Conservation (phyloP, 2,113 vertebrate species). For the Tichodroma muraria region DNA sequence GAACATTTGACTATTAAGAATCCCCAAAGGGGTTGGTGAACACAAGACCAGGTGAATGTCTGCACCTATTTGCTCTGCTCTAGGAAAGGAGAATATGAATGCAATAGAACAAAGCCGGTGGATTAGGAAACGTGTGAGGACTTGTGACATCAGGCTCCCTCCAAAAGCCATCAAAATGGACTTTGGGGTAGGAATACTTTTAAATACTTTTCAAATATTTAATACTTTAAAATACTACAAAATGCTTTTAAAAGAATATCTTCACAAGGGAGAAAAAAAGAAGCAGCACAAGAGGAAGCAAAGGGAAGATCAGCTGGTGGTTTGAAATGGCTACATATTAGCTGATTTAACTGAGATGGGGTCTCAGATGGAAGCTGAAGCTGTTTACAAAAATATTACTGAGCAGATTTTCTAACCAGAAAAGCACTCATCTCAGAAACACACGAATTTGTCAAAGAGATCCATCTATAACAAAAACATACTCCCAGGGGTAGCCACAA, state of each 20-base stretch:
- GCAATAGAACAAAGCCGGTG: background rate
- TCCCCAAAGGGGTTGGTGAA: background rate
- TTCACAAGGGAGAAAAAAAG: background rate
- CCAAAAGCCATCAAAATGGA: background rate
- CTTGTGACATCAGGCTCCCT: background rate
- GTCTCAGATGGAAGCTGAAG: background rate
- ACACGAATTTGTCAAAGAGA: background rate
- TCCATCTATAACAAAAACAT: background rate
- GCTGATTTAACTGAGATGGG: background rate
- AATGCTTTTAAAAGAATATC: background rate
- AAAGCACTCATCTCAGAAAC: background rate
- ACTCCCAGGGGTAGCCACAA: background rate
- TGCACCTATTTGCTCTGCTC: background rate
- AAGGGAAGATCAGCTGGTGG: background rate
- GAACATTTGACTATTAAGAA: background rate
- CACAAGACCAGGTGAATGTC: background rate
- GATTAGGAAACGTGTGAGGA: background rate
- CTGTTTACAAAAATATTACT: background rate
- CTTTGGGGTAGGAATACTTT: background rate
- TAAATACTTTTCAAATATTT: background rate
- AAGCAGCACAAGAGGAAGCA: background rate
- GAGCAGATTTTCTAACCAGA: background rate
- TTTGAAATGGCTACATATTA: background rate
- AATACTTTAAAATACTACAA: background rate
- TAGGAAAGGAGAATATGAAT: background rate